Conservation (phyloP, 2,113 vertebrate genomes). For the Deroptyus accipitrinus region DNA sequence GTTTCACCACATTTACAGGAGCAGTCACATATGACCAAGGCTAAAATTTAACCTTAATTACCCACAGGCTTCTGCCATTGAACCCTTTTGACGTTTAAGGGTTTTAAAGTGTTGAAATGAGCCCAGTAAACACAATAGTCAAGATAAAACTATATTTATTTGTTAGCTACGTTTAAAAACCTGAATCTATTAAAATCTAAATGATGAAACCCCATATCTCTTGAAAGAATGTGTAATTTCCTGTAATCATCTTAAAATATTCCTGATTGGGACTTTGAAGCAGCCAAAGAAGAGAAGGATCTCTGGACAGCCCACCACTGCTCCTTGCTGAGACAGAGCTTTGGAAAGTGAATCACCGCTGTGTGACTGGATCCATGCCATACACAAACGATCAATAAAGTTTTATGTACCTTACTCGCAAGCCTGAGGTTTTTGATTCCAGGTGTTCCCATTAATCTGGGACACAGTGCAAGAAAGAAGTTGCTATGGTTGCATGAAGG, state of each 20-base stretch:
- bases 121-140: not conserved
- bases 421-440: slow-evolving; percentile 26
- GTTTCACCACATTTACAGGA: slow-evolving; percentile 57
- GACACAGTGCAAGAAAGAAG: slow-evolving; percentile 20
- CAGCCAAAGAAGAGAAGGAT: not conserved
- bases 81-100: not conserved
- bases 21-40: slow-evolving; percentile 48
- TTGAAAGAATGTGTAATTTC: slow-evolving; percentile 30
- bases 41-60: slow-evolving; percentile 41
- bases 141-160: not conserved
- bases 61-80: slow-evolving; percentile 14
- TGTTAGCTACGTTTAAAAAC: not conserved
- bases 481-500: slow-evolving; percentile 28
- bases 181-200: not conserved
- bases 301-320: not conserved
- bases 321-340: slow-evolving; percentile 43
- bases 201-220: rapidly evolving
- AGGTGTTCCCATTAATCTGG: slow-evolving; percentile 49
- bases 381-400: not conserved
- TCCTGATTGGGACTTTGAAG: not conserved
- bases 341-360: slow-evolving; percentile 34
- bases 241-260: slow-evolving; percentile 20
- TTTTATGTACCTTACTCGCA: slow-evolving; percentile 29
- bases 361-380: slow-evolving; percentile 20
- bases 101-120: not conserved